A percentile compares a stretch with the other conserved stretches of the same genome.
Conservation (phyloP, 2,888 invertebrate genomes). For the Abscondita cerata region DNA sequence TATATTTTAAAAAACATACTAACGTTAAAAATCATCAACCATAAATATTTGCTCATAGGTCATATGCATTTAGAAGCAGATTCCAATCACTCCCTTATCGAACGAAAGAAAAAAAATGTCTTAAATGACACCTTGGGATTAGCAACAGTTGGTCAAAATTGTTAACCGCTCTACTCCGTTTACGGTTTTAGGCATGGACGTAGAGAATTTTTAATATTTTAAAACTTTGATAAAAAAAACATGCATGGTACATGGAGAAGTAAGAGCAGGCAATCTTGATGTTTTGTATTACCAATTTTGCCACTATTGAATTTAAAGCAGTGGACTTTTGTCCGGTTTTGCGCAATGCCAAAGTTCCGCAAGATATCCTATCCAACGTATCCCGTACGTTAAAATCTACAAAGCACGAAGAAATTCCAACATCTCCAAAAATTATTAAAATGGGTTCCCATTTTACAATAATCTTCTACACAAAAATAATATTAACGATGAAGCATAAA, state of each 20-base stretch:
- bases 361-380: not conserved
- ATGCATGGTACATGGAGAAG: not conserved
- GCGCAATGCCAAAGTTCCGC: not conserved
- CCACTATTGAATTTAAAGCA: too few relatives aligned
- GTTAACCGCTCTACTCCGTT: not conserved
- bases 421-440: slow-evolving; percentile 1
- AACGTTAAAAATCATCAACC: not conserved
- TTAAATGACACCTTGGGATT: not conserved
- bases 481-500: not conserved
- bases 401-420: not conserved
- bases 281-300: not conserved
- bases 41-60: not conserved
- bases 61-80: not conserved
- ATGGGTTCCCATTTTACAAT: slow-evolving; percentile 3
- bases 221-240: not conserved
- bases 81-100: not conserved
- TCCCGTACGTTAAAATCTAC: not conserved
- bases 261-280: not conserved
- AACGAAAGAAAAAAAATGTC: not conserved
- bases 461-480: slow-evolving; percentile 1
- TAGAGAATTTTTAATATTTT: not conserved
- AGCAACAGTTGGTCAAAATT: not conserved
- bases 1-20: not conserved
- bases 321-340: not conserved
- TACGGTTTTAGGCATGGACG: not conserved